These are phyloP conservation scores for Artibeus jamaicensis DNA, from an alignment of 2,797 vertebrate species.

Conservation along the genomic window DNA sequence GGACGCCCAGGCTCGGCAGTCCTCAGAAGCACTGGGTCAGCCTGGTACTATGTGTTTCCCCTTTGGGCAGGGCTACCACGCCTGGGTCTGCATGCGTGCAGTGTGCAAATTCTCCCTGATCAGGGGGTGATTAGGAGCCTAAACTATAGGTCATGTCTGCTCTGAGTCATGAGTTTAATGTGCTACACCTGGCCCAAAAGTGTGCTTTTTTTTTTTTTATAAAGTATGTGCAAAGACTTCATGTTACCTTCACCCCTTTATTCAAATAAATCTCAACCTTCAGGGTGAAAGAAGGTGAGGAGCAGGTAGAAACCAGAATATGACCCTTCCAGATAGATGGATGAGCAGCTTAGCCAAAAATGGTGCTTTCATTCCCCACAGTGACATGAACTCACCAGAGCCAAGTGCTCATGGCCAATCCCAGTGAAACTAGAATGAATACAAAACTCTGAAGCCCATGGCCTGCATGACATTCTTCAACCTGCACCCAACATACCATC, in stretches of 20 bases:
- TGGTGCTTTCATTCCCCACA: not conserved
- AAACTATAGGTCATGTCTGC: not conserved
- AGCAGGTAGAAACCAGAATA: not conserved
- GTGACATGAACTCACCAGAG: not conserved
- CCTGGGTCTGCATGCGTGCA: not conserved
- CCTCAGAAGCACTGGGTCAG: not conserved
- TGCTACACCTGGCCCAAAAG: not conserved
- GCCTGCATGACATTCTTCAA: not conserved
- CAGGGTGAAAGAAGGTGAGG: not conserved
- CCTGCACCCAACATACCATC: not conserved
- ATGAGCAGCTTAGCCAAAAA: not conserved
- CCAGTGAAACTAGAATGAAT: not conserved
- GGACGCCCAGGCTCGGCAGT: not conserved
- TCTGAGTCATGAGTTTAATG: not conserved
- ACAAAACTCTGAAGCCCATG: not conserved
- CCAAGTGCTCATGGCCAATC: not conserved
- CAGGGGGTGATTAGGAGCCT: not conserved
- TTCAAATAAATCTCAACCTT: slow-evolving; percentile 35
- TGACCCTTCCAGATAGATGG: not conserved
- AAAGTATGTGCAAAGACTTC: not conserved
- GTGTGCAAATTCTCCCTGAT: not conserved
- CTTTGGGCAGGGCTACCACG: not conserved
- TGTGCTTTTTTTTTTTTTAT: not conserved
- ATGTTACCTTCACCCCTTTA: not conserved
- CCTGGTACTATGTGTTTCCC: not conserved